Evolutionary conservation across 2,113 vertebrate genomes (phyloP).

Genomic region (Xiphophorus couchianus): DNA sequence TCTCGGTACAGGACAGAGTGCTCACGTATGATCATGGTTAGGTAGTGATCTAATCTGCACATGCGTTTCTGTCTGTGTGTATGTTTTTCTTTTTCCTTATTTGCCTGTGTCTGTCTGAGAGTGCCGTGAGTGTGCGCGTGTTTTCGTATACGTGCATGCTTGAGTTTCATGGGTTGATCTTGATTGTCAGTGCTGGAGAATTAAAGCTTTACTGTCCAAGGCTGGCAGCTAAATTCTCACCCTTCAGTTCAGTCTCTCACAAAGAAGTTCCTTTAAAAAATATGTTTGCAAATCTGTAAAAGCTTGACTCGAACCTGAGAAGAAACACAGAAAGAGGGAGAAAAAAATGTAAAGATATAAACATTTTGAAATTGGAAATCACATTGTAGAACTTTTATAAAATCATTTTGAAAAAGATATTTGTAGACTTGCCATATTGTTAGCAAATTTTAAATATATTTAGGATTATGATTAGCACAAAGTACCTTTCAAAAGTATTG

Average conservation of each 20-base stretch:
- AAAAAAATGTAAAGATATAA: conserved; percentile 4
- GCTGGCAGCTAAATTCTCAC: conserved; percentile 80
- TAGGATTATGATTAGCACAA: neutral
- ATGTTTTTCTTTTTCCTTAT: conserved; percentile 16
- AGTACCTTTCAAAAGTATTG: neutral
- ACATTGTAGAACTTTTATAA: neutral
- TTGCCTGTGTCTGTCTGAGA: neutral
- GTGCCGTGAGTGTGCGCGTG: conserved; percentile 19
- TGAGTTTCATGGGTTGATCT: conserved; percentile 69
- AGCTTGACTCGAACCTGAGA: conserved; percentile 77
- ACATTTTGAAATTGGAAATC: neutral
- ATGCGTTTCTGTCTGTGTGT: conserved; percentile 37
- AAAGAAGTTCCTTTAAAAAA: conserved; percentile 77
- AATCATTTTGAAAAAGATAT: neutral
- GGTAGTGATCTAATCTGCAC: conserved; percentile 61
- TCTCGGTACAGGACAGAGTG: conserved; percentile 67
- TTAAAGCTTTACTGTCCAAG: conserved; percentile 80
- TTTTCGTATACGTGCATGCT: conserved; percentile 55
- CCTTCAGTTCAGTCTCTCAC: conserved; percentile 79
- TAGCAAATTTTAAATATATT: neutral
- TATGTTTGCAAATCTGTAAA: conserved; percentile 81
- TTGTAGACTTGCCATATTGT: neutral
- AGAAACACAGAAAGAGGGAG: conserved; percentile 43
- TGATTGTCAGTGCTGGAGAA: conserved; percentile 88
- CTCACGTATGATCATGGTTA: conserved; percentile 57